These are phyloP conservation scores for Oreonectes daqikongensis DNA, from an alignment of 2,797 vertebrate species.

Conservation along the genomic window DNA sequence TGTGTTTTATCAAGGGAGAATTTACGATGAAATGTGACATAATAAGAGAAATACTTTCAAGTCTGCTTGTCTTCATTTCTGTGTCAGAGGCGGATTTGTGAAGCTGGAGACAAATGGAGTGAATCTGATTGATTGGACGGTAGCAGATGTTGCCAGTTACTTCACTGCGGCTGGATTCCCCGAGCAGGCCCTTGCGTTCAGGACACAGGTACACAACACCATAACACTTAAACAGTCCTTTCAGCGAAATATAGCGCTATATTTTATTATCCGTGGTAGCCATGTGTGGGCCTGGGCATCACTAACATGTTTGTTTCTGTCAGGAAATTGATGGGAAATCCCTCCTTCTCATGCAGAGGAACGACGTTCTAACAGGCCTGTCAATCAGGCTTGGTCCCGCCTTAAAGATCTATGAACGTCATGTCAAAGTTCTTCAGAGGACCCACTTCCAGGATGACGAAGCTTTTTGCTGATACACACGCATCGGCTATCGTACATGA, in stretches of 20 bases:
- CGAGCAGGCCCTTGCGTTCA: slow-evolving; percentile 86
- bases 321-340: slow-evolving; percentile 93
- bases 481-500: background rate
- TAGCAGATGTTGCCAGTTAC: slow-evolving; percentile 86
- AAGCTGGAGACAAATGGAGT: slow-evolving; percentile 71
- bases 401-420: slow-evolving; percentile 92
- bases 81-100: slow-evolving; percentile 62
- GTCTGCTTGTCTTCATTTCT: background rate
- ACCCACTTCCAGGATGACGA: slow-evolving; percentile 86
- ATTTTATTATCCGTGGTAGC: background rate
- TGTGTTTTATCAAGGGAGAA: background rate
- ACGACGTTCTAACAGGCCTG: slow-evolving; percentile 88
- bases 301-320: background rate
- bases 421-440: slow-evolving; percentile 89
- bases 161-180: slow-evolving; percentile 86
- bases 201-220: slow-evolving; percentile 77
- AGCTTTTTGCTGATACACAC: slow-evolving; percentile 69
- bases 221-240: background rate
- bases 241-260: too few relatives aligned
- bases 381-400: slow-evolving; percentile 91
- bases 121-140: slow-evolving; percentile 84
- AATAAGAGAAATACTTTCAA: background rate
- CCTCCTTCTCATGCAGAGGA: slow-evolving; percentile 90
- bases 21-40: background rate
- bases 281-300: too few relatives aligned